Conservation (phyloP, 2,888 invertebrate species). For the Leptogaster cylindrica region DNA sequence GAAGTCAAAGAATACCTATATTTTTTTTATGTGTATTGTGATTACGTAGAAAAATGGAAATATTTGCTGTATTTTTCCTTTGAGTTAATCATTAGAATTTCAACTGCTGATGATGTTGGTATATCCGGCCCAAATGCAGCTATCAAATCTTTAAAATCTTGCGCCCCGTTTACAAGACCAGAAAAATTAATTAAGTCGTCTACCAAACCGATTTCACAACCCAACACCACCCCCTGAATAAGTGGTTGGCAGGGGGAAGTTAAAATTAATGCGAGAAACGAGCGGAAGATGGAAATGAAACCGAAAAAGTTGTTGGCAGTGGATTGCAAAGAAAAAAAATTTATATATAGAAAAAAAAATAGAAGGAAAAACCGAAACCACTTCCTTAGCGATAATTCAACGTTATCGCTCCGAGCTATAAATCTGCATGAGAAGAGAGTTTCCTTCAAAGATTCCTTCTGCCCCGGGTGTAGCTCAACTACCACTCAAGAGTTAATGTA, state of each 20-base stretch:
- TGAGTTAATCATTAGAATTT: constrained; percentile 25
- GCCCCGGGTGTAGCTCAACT: constrained; percentile 29
- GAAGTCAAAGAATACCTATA: too few relatives aligned
- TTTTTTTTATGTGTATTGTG: too few relatives aligned
- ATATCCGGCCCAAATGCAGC: constrained; percentile 33
- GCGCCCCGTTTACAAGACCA: constrained; percentile 20
- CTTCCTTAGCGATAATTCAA: constrained; percentile 52
- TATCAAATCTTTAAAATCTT: constrained; percentile 38
- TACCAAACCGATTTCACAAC: constrained; percentile 24
- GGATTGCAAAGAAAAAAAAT: not conserved
- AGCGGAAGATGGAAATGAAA: constrained; percentile 38
- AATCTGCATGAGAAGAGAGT: constrained; percentile 54
- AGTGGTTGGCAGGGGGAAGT: too few relatives aligned
- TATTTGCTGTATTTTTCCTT: constrained; percentile 28
- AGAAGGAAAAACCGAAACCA: constrained; percentile 21
- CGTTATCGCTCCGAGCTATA: constrained; percentile 54
- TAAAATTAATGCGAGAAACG: constrained; percentile 37
- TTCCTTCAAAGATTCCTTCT: constrained; percentile 31
- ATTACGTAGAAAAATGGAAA: too few relatives aligned
- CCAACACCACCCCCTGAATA: constrained; percentile 9
- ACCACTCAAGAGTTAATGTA: constrained; percentile 29
- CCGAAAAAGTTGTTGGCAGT: constrained; percentile 25
- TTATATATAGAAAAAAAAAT: constrained; percentile 9
- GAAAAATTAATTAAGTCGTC: constrained; percentile 39
- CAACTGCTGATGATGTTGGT: constrained; percentile 38